Evolutionary conservation across 2,888 invertebrate species (phyloP).

Genomic region (Barypeithes pellucidus): DNA sequence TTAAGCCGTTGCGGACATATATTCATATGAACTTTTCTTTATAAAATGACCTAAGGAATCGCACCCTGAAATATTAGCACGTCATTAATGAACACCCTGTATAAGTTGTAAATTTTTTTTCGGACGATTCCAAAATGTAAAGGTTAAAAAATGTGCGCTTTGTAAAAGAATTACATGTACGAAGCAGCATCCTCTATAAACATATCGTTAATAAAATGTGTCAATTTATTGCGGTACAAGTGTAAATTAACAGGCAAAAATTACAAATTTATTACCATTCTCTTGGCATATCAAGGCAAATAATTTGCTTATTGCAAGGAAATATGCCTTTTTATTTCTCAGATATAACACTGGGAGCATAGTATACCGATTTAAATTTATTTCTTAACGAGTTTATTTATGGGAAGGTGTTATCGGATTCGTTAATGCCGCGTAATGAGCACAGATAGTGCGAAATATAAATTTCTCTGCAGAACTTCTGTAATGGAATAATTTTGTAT

Average conservation of each 20-base stretch:
- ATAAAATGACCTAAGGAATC: too few species aligned
- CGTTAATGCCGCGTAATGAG: slow-evolving; percentile 14
- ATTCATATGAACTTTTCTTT: too few species aligned
- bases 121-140: too few species aligned
- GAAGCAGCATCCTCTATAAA: slow-evolving; percentile 46
- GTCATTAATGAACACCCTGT: too few species aligned
- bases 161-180: too few species aligned
- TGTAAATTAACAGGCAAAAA: slow-evolving; percentile 55
- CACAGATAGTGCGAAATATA: slow-evolving; percentile 29
- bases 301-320: slow-evolving; percentile 54
- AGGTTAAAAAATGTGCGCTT: too few species aligned
- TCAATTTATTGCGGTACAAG: slow-evolving; percentile 52
- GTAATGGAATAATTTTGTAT: slow-evolving; percentile 5
- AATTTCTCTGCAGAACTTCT: slow-evolving; percentile 11
- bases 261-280: slow-evolving; percentile 56
- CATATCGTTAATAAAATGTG: slow-evolving; percentile 52
- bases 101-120: too few species aligned
- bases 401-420: slow-evolving; percentile 24
- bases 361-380: slow-evolving; percentile 38
- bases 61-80: too few species aligned
- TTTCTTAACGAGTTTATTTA: slow-evolving; percentile 32
- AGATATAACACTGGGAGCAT: slow-evolving; percentile 19
- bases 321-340: slow-evolving; percentile 20
- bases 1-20: too few species aligned
- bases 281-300: slow-evolving; percentile 49